Conservation (phyloP, 2,797 vertebrate genomes). For the Aphelocoma californica region DNA sequence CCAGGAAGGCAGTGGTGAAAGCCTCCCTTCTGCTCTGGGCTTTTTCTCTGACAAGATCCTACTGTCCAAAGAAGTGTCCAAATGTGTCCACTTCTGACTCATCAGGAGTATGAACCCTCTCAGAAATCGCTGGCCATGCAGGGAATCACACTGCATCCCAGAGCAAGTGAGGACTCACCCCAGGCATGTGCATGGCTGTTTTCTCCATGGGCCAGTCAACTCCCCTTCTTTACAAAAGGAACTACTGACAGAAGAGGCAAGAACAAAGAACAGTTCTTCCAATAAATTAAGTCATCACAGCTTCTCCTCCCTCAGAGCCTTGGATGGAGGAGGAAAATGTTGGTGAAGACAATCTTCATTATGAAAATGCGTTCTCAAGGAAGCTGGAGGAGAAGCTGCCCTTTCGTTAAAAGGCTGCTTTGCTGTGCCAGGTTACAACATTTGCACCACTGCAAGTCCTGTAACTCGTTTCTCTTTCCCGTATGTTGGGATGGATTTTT, state of each 20-base stretch:
- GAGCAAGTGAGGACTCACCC: not conserved
- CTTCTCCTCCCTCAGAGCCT: not conserved
- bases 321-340: not conserved
- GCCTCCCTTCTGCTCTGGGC: not conserved
- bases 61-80: not conserved
- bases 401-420: not conserved
- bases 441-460: not conserved
- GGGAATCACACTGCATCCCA: too few relatives aligned
- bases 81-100: not conserved
- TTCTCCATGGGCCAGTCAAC: not conserved
- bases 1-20: not conserved
- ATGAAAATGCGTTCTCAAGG: not conserved
- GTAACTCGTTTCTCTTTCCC: not conserved
- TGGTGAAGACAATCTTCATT: not conserved
- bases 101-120: not conserved
- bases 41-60: not conserved
- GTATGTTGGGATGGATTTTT: not conserved
- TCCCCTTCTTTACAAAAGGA: not conserved
- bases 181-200: fast-evolving
- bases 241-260: not conserved
- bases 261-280: constrained; percentile 3
- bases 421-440: not conserved
- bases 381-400: not conserved
- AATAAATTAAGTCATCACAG: not conserved
- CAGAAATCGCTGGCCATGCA: fast-evolving